Evolutionary conservation across 2,888 invertebrate genomes (phyloP).

Genomic region (Apotomis capreana): DNA sequence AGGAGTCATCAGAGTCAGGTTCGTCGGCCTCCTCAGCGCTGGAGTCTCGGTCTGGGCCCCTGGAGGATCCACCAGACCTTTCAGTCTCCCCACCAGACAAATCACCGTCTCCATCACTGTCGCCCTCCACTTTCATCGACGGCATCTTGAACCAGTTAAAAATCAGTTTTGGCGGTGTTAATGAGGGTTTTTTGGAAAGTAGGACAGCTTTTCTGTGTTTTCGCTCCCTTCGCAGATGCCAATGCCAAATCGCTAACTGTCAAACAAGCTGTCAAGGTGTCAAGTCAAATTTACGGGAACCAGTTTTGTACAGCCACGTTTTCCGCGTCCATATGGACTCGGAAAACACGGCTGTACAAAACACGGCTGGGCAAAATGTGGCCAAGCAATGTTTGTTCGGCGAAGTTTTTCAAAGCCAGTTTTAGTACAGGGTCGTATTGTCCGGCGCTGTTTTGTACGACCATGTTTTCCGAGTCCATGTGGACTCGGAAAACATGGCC

Average conservation of each 20-base stretch:
- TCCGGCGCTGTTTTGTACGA: too few relatives aligned
- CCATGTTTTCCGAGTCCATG: too few relatives aligned
- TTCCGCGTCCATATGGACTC: too few relatives aligned
- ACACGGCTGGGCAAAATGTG: too few relatives aligned
- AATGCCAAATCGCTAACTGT: slow-evolving; percentile 21
- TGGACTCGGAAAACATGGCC: too few relatives aligned
- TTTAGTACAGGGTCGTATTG: too few relatives aligned
- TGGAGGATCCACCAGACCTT: slow-evolving; percentile 86
- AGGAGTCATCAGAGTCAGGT: slow-evolving; percentile 92
- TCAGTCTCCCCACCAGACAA: slow-evolving; percentile 88
- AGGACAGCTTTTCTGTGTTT: slow-evolving; percentile 30
- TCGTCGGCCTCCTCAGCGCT: slow-evolving; percentile 91
- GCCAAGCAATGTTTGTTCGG: too few relatives aligned
- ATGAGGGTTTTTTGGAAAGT: slow-evolving; percentile 28
- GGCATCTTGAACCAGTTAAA: slow-evolving; percentile 78
- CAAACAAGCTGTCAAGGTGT: not conserved
- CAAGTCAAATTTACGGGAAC: too few relatives aligned
- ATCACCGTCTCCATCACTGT: slow-evolving; percentile 85
- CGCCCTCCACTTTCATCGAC: slow-evolving; percentile 87
- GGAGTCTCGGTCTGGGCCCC: slow-evolving; percentile 86
- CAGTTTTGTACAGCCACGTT: too few relatives aligned
- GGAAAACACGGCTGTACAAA: too few relatives aligned
- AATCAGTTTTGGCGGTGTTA: slow-evolving; percentile 37
- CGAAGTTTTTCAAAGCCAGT: too few relatives aligned
- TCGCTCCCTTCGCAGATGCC: slow-evolving; percentile 43